phyloP scores from a whole-genome alignment of 1,140 invertebrate genomes.

The Lepidurus apus region DNA sequence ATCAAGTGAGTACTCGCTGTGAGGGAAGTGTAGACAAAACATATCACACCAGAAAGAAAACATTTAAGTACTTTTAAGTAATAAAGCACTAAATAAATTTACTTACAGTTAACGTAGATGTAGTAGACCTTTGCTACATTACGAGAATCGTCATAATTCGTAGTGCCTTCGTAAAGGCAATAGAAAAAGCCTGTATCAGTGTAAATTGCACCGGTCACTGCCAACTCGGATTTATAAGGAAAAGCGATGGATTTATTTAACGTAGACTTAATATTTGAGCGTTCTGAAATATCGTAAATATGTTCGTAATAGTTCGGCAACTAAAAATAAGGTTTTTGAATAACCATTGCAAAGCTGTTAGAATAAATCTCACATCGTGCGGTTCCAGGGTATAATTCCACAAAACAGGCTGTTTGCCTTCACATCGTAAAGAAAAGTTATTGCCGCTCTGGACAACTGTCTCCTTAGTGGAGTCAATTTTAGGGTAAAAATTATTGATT shows the following conservation, averaged over 20 bases:
- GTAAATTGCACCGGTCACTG: neutral
- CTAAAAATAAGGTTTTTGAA: too few species aligned
- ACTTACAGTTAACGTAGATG: slow-evolving; percentile 19
- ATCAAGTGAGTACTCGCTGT: neutral
- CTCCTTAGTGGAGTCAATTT: neutral
- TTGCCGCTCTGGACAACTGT: neutral
- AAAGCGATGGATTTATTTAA: neutral
- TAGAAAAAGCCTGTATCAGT: slow-evolving; percentile 5
- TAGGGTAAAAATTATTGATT: neutral
- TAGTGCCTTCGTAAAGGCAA: neutral
- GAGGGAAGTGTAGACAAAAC: neutral
- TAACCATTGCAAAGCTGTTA: too few species aligned
- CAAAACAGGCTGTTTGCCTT: neutral
- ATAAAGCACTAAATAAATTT: neutral
- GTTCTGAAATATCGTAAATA: too few species aligned
- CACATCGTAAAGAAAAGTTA: neutral
- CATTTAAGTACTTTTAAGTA: too few species aligned
- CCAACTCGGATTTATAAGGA: neutral
- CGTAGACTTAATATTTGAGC: neutral
- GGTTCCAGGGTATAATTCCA: neutral
- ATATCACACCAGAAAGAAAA: too few species aligned
- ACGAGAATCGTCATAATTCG: neutral
- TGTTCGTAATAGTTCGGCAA: too few species aligned
- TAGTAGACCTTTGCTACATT: neutral
- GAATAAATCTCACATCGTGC: neutral